A percentile compares a stretch with the other conserved stretches of the same genome.
Evolutionary conservation across 1,140 invertebrate genomes (phyloP).

Genomic region (Drosophila auraria): DNA sequence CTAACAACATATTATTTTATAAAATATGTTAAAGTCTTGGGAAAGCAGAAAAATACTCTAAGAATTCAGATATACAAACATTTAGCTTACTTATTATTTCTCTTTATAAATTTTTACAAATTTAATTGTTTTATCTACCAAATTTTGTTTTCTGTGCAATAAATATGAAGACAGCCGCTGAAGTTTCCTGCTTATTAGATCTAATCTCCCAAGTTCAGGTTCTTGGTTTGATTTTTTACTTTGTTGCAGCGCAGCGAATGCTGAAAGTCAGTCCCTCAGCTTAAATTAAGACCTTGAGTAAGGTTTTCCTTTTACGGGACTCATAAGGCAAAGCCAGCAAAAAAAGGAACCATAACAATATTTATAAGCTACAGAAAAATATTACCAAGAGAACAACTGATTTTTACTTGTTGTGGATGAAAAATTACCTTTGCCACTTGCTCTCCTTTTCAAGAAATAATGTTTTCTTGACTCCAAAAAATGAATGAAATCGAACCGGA

Average conservation of each 20-base stretch:
- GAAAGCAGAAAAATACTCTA: too few relatives aligned
- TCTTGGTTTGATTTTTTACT: slow-evolving; percentile 20
- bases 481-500: slow-evolving; percentile 19
- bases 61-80: too few relatives aligned
- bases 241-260: slow-evolving; percentile 43
- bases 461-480: neutral
- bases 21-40: too few relatives aligned
- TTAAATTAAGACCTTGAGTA: slow-evolving; percentile 24
- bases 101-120: too few relatives aligned
- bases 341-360: neutral
- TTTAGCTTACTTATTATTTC: too few relatives aligned
- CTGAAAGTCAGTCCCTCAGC: neutral
- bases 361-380: too few relatives aligned
- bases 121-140: too few relatives aligned
- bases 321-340: neutral
- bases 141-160: slow-evolving; percentile 3
- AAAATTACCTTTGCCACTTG: neutral
- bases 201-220: slow-evolving; percentile 6
- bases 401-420: too few relatives aligned
- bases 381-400: too few relatives aligned
- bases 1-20: too few relatives aligned
- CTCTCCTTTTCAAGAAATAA: slow-evolving; percentile 1
- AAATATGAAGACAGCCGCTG: slow-evolving; percentile 8
- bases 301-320: neutral
- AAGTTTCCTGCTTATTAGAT: slow-evolving; percentile 45